Evolutionary conservation across 2,113 vertebrate genomes (phyloP), one percentile per base, ranked within the genome.

Genomic region (Chroicocephalus ridibundus): DNA sequence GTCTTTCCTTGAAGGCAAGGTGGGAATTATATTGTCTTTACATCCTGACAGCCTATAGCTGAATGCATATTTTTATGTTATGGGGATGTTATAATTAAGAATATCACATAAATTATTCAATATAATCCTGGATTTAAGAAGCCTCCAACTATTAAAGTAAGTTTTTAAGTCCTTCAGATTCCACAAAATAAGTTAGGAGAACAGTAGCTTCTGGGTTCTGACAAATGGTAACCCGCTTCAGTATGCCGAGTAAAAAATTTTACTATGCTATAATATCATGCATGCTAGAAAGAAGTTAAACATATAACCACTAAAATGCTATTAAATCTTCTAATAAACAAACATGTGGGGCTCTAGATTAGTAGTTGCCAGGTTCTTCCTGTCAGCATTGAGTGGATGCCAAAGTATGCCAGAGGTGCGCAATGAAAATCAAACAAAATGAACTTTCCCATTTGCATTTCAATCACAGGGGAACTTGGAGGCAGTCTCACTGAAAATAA

Each of bases 371-470:
- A 93, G 60, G 55, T 82, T 68, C 17, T 40, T 87, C 46, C 62
- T 84, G 54, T 61, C 13, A 40, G 11, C 8, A 10, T 13, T 75
- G 68, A 66, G 15, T 58, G 27, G 20, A n/a, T 94, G 51, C n/a
- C 70, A 65, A 88, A 83, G 21, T 19, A 62, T 65, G 49, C 79
- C 78, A 66, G 72, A 82, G 58, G 26, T 70, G 70, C 22, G 36
- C n/a, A 74, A 32, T 15, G 36, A 65, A 77, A 94, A 91, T 16
- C 34, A 46, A 80, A 88, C 52, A 79, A 70, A 29, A 32, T 31
- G 46, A 94, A 91, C 79, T 70, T 68, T 25, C 24, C 60, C 71
- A 60, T 88, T 96, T 87, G 10, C 44, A 69, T 93, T 95, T 97
- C 55, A 52, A 8, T 82, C 42, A 18, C 25, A 51, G 5, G 15